Evolutionary conservation across 2,888 invertebrate genomes (phyloP).

Genomic region (Plutella xylostella): DNA sequence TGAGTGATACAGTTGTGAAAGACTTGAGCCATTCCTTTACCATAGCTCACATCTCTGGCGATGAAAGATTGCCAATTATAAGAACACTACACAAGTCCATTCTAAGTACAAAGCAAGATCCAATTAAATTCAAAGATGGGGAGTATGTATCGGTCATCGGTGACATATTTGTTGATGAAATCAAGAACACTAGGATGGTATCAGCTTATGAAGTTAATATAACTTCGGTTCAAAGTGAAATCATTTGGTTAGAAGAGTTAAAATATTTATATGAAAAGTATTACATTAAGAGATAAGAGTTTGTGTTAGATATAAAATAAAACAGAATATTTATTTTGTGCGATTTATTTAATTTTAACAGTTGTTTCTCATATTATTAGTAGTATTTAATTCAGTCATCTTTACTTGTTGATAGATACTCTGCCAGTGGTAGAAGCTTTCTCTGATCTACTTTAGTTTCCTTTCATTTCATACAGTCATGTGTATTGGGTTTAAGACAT

Average conservation of each 20-base stretch:
- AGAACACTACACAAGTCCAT: conserved; percentile 38
- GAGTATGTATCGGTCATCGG: conserved; percentile 41
- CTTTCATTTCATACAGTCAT: conserved; percentile 1
- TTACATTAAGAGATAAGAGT: conserved; percentile 34
- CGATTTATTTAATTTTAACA: conserved; percentile 68
- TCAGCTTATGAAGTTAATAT: conserved; percentile 41
- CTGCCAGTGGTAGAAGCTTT: conserved; percentile 20
- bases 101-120: conserved; percentile 25
- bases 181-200: conserved; percentile 37
- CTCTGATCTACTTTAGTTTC: conserved; percentile 16
- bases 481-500: background rate
- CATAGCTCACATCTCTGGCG: conserved; percentile 28
- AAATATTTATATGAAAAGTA: conserved; percentile 51
- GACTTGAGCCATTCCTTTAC: conserved; percentile 34
- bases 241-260: conserved; percentile 56
- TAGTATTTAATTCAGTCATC: conserved; percentile 65
- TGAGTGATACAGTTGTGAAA: conserved; percentile 28
- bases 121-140: conserved; percentile 34
- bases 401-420: conserved; percentile 36
- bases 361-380: conserved; percentile 41
- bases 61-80: conserved; percentile 38
- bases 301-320: background rate
- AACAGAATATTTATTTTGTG: conserved; percentile 44
- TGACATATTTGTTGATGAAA: conserved; percentile 49
- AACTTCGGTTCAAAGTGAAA: conserved; percentile 40